Conservation (phyloP, 2,888 invertebrate genomes). For the Eilema sororculum region DNA sequence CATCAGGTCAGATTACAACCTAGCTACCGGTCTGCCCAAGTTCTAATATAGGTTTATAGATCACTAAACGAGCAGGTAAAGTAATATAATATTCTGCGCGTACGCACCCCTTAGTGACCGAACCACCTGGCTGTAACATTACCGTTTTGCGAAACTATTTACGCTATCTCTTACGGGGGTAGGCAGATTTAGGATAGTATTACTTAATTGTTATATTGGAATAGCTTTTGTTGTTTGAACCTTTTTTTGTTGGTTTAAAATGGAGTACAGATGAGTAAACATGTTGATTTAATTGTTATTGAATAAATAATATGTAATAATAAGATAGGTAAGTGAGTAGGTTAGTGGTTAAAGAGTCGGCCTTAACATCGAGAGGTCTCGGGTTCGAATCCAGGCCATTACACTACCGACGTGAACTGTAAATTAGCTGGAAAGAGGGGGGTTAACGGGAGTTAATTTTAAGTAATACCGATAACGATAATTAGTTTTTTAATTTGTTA, state of each 20-base stretch:
- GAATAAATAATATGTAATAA: background rate
- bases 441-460: too few species aligned
- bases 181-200: constrained; percentile 32
- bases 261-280: background rate
- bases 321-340: too few species aligned
- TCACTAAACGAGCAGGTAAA: constrained; percentile 37
- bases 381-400: too few species aligned
- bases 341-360: too few species aligned
- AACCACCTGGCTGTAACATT: constrained; percentile 48
- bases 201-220: constrained; percentile 25
- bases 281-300: background rate
- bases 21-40: constrained; percentile 28
- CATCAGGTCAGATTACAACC: background rate
- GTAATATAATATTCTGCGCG: constrained; percentile 46
- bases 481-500: too few species aligned
- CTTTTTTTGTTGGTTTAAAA: background rate
- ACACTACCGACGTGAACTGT: too few species aligned
- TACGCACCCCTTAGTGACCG: constrained; percentile 33
- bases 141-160: constrained; percentile 45
- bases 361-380: too few species aligned
- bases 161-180: constrained; percentile 46
- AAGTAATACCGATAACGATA: too few species aligned
- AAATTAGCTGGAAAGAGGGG: too few species aligned
- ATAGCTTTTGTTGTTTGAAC: background rate
- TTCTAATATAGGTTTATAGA: constrained; percentile 44